Evolutionary conservation across 2,797 vertebrate species (phyloP), one percentile per base, ranked within the genome.

Genomic region (Orientallactaga sibirica): DNA sequence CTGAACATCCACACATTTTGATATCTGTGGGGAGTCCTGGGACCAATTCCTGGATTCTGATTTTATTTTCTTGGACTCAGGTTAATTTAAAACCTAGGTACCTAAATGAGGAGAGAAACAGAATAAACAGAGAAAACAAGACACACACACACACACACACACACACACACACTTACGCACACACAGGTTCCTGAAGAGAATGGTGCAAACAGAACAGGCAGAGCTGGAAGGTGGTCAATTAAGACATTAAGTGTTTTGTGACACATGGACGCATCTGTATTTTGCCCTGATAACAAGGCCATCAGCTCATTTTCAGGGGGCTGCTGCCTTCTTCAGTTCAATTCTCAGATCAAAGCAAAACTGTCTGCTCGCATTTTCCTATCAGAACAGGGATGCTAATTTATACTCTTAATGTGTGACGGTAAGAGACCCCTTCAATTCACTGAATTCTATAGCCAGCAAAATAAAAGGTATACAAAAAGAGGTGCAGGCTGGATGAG

Each of bases 201-300:
- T 25, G 96, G 93, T 95, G 88, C 68, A 92, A 88, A 97, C 95
- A 95, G 96, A 82, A 95, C 90, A 67, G 81, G 96, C 97, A 97
- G 98, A 98, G 97, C 92, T 98, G 98, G 98, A 99, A 99, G 99
- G 99, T 98, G 99, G 99, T 99, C 99, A 99, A 99, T 99, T 99
- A 99, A 99, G 99, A 99, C 99, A 99, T 99, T 99, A 99, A 99
- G 99, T 98, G 99, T 99, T 99, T 99, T 99, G 99, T 98, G 98
- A 98, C 99, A 99, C 99, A 99, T 98, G 98, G 98, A 98, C 96
- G 96, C 98, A 98, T 99, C 98, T 99, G 99, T 99, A 99, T 99
- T 99, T 98, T 98, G 98, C 98, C 98, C 98, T 98, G 99, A 99
- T 99, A 99, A 99, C 98, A 98, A 98, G 98, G 98, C 99, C 99